These are phyloP conservation scores for Bungarus multicinctus DNA, from an alignment of 2,113 vertebrate species.

Conservation along the genomic window DNA sequence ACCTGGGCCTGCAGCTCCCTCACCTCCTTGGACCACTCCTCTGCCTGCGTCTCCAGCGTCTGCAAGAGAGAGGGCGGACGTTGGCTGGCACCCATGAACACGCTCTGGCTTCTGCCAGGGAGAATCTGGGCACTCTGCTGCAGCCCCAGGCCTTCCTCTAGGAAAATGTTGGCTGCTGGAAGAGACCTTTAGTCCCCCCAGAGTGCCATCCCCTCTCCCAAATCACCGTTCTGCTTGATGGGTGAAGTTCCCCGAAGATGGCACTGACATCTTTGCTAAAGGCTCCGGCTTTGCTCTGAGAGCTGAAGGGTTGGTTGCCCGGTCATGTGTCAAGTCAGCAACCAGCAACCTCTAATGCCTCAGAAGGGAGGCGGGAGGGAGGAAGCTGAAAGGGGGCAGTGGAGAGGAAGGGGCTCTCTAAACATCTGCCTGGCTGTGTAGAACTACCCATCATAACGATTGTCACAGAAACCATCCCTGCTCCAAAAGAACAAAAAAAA, in stretches of 20 bases:
- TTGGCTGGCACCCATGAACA: not conserved
- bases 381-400: not conserved
- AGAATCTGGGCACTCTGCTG: not conserved
- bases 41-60: conserved; percentile 89
- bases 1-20: conserved; percentile 84
- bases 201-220: not conserved
- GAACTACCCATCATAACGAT: not conserved
- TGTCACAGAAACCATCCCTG: not conserved
- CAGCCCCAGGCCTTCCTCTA: not conserved
- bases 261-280: not conserved
- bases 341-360: no score
- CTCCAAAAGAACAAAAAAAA: not conserved
- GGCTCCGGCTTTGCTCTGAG: not conserved
- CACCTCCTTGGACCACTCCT: conserved; percentile 88
- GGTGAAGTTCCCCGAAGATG: not conserved
- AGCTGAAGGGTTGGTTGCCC: not conserved
- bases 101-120: not conserved
- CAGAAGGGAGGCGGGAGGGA: not conserved
- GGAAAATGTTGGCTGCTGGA: not conserved
- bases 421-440: not conserved
- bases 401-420: not conserved
- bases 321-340: not conserved
- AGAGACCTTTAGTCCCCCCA: not conserved
- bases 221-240: not conserved
- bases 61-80: conserved; percentile 44